A percentile compares a stretch with the other conserved stretches of the same genome.
phyloP scores from a whole-genome alignment of 2,888 invertebrate genomes.

The Mystacides longicornis region DNA sequence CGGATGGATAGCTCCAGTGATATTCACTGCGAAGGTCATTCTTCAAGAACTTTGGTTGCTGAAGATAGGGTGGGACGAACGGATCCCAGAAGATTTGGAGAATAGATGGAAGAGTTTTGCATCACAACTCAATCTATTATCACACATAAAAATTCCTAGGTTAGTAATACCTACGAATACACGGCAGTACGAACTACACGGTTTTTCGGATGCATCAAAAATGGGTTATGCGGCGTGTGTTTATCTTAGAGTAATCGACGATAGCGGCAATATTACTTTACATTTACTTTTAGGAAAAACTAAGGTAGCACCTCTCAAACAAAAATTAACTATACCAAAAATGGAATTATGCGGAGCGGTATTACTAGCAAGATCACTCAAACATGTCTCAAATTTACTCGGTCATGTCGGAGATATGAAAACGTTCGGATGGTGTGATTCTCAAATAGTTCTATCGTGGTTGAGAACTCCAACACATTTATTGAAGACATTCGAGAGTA shows the following conservation, averaged over 20 bases:
- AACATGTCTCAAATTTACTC: neutral
- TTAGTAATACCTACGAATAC: neutral
- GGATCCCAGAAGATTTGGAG: neutral
- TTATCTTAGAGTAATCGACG: neutral
- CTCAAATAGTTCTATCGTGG: conserved; percentile 3
- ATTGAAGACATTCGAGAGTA: neutral
- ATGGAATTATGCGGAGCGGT: neutral
- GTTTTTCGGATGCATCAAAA: conserved; percentile 1
- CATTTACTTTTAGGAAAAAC: neutral
- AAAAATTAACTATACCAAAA: conserved; percentile 3
- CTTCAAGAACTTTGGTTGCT: neutral
- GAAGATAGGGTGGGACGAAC: neutral
- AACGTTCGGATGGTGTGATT: conserved; percentile 1
- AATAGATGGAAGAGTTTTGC: neutral
- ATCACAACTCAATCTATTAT: neutral
- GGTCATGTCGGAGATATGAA: neutral
- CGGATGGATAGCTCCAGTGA: neutral
- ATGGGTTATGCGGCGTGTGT: neutral
- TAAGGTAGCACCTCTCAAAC: neutral
- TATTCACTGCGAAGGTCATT: neutral
- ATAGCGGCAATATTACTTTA: neutral
- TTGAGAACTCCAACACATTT: neutral
- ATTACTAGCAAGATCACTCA: neutral
- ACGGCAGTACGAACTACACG: neutral
- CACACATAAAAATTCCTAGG: neutral